phyloP scores from a whole-genome alignment of 2,888 invertebrate species.

The Heterodera filipjevi region DNA sequence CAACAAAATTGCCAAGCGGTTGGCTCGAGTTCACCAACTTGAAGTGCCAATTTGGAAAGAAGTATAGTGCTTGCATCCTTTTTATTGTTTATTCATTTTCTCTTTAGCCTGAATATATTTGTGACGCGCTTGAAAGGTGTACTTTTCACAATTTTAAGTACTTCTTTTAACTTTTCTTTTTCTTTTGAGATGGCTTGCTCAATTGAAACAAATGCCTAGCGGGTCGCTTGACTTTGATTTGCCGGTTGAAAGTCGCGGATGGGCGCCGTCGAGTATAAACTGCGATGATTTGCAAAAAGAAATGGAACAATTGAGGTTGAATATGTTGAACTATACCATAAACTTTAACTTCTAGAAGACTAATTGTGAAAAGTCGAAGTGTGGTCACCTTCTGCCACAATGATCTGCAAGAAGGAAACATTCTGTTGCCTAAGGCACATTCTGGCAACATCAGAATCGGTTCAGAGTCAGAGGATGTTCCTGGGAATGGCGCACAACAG shows the following conservation, averaged over 20 bases:
- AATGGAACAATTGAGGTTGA: slow-evolving; percentile 41
- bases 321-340: slow-evolving; percentile 14
- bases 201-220: slow-evolving; percentile 50
- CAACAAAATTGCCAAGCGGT: slow-evolving; percentile 83
- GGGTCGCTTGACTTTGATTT: slow-evolving; percentile 51
- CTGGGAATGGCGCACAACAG: no score
- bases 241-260: slow-evolving; percentile 46
- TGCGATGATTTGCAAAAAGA: slow-evolving; percentile 47
- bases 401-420: slow-evolving; percentile 67
- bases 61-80: neutral
- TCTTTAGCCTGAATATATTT: slow-evolving; percentile 79
- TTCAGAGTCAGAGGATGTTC: slow-evolving; percentile 52
- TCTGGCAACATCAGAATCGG: slow-evolving; percentile 62
- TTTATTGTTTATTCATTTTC: neutral
- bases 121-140: slow-evolving; percentile 48
- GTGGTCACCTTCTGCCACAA: slow-evolving; percentile 74
- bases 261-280: slow-evolving; percentile 48
- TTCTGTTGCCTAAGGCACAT: slow-evolving; percentile 65
- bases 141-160: no score
- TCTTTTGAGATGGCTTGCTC: slow-evolving; percentile 59
- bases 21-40: slow-evolving; percentile 89
- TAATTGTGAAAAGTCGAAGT: slow-evolving; percentile 68
- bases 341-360: slow-evolving; percentile 38
- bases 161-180: no score
- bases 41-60: slow-evolving; percentile 90